phyloP scores from a whole-genome alignment of 2,797 vertebrate species.

The Ctenopoma kingsleyae region DNA sequence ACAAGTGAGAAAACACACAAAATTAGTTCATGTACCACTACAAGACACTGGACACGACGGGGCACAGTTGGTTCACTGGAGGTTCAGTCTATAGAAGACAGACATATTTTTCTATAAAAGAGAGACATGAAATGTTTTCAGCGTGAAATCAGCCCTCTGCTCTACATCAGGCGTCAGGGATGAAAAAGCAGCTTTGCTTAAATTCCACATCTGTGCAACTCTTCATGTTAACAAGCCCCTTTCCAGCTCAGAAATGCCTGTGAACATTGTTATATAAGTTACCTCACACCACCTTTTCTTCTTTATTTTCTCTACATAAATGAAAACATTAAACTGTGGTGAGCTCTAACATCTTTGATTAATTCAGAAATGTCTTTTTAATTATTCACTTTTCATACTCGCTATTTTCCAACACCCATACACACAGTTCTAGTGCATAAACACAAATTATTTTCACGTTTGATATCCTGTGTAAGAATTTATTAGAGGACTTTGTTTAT shows the following conservation, averaged over 20 bases:
- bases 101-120: constrained; percentile 6
- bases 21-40: neutral
- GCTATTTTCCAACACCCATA: constrained; percentile 28
- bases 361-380: constrained; percentile 19
- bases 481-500: constrained; percentile 19
- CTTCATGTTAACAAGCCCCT: neutral
- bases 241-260: neutral
- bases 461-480: constrained; percentile 24
- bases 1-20: neutral
- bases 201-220: constrained; percentile 25
- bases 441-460: constrained; percentile 5
- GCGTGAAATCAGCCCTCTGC: constrained; percentile 11
- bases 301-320: constrained; percentile 18
- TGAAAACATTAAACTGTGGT: constrained; percentile 17
- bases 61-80: neutral
- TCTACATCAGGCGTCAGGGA: neutral
- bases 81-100: constrained; percentile 1
- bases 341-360: constrained; percentile 21
- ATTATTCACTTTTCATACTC: constrained; percentile 30
- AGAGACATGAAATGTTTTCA: constrained; percentile 4
- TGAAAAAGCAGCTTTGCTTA: constrained; percentile 14
- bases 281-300: neutral
- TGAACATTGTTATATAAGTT: neutral
- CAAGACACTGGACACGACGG: neutral
- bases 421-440: neutral